Conservation (phyloP, 2,113 vertebrate species). For the Mesoclemmys tuberculata region DNA sequence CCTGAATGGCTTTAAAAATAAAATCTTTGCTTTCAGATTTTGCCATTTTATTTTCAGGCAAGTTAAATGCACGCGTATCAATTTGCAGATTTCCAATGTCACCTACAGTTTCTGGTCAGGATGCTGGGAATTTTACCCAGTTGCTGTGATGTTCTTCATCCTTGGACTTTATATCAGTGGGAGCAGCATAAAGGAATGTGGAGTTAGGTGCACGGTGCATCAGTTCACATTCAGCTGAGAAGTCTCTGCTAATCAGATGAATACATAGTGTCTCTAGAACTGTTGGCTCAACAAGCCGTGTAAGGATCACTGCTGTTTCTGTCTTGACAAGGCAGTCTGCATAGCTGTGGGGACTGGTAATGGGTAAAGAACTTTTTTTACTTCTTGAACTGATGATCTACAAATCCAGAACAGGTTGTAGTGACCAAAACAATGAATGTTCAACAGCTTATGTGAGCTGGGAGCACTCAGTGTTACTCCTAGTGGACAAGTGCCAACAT, state of each 20-base stretch:
- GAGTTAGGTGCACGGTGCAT: neutral
- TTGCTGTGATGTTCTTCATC: neutral
- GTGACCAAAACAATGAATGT: neutral
- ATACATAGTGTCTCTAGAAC: neutral
- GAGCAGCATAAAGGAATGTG: neutral
- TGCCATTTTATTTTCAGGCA: neutral
- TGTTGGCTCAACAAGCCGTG: neutral
- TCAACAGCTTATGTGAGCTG: neutral
- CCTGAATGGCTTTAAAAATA: rapidly evolving
- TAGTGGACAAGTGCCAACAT: neutral
- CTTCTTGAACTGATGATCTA: neutral
- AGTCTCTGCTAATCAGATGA: neutral
- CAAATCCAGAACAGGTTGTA: neutral
- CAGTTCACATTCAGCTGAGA: neutral
- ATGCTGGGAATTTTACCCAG: neutral
- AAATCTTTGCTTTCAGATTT: neutral
- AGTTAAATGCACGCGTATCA: neutral
- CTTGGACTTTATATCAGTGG: neutral
- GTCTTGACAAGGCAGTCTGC: neutral
- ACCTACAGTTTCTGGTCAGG: neutral
- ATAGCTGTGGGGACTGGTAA: neutral
- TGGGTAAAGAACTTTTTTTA: neutral
- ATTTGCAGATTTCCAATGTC: neutral
- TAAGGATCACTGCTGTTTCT: neutral
- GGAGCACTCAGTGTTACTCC: neutral